These are phyloP conservation scores for Trichopoda pennipes DNA, from an alignment of 2,888 invertebrate species.

Conservation along the genomic window DNA sequence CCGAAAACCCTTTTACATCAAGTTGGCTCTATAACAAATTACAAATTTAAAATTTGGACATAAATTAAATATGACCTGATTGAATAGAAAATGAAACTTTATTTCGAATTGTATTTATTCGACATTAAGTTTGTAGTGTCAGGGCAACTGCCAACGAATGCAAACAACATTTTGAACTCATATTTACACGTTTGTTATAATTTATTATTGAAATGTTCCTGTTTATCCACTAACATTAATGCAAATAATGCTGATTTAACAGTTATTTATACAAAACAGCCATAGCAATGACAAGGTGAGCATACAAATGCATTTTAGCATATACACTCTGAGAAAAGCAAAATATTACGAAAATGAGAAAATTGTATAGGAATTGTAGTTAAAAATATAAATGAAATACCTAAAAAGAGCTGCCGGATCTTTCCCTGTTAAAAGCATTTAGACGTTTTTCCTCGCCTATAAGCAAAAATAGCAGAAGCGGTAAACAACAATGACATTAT, in stretches of 20 bases:
- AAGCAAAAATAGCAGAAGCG: no score
- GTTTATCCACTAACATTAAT: constrained; percentile 31
- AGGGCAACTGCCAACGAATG: constrained; percentile 17
- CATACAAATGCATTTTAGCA: neutral
- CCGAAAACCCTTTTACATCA: neutral
- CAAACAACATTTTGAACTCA: neutral
- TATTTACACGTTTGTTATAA: neutral
- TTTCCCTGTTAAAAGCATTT: no score
- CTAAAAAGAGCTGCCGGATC: no score
- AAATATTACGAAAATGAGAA: neutral
- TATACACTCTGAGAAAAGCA: constrained; percentile 11
- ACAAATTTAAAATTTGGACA: neutral
- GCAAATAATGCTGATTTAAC: constrained; percentile 57
- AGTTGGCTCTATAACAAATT: neutral
- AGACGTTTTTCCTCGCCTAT: no score
- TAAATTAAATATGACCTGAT: constrained; percentile 5
- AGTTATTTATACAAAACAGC: constrained; percentile 42
- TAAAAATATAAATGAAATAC: no score
- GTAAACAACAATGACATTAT: no score
- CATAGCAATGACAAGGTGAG: neutral
- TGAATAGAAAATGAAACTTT: constrained; percentile 3
- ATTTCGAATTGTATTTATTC: constrained; percentile 16
- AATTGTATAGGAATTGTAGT: neutral
- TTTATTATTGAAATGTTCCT: constrained; percentile 4
- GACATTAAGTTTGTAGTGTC: constrained; percentile 15